Conservation (phyloP, 2,888 invertebrate species). For the Acrobasis repandana region DNA sequence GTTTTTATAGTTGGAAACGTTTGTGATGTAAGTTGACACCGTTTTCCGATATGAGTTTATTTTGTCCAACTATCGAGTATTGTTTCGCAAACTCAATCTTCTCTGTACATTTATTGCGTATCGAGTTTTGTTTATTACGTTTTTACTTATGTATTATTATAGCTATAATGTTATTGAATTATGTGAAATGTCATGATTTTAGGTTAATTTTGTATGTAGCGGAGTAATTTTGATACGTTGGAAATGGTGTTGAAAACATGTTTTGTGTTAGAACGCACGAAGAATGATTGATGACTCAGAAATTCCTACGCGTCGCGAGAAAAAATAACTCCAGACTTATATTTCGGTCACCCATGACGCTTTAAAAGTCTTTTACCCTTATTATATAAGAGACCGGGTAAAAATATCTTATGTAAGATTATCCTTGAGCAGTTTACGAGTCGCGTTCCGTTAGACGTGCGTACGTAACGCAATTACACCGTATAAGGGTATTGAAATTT, state of each 20-base stretch:
- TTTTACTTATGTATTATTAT: not conserved
- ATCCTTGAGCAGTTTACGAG: conserved; percentile 2
- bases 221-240: not conserved
- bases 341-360: not conserved
- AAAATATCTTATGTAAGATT: conserved; percentile 11
- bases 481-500: not conserved
- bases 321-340: not conserved
- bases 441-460: not conserved
- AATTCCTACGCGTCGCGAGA: not conserved
- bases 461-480: not conserved
- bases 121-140: not conserved
- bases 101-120: not conserved
- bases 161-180: too few relatives aligned
- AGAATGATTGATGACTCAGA: conserved; percentile 8
- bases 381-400: conserved; percentile 1
- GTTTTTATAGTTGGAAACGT: conserved; percentile 37
- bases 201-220: too few relatives aligned
- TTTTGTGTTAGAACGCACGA: not conserved
- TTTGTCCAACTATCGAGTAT: not conserved
- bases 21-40: conserved; percentile 51
- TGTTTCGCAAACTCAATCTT: conserved; percentile 2
- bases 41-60: conserved; percentile 21
- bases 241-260: not conserved
- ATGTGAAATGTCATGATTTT: too few relatives aligned
- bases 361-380: not conserved